Base-by-base conservation (phyloP, 2,888 invertebrate genomes). In the Palloptera scutellata region DNA sequence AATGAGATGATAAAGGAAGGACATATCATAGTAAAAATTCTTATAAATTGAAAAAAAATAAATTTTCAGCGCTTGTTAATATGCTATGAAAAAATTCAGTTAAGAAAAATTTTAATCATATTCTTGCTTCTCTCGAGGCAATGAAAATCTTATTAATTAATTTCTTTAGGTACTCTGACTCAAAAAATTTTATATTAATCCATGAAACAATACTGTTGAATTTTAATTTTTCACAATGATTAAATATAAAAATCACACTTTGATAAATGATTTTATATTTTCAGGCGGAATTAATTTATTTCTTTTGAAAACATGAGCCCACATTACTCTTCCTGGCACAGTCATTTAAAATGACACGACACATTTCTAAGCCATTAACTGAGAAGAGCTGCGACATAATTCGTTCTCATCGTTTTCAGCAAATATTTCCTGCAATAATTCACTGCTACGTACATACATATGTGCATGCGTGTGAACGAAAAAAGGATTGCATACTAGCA, bases 381-480 rank as follows among this genome's bases (percentile, higher is more conserved):
- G 11, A 30, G 6, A 30, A 30, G 30, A 30, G 30, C 30, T 30
- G 30, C 2, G 30, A 30, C 30, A 30, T 4, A 30, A 30, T 30
- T 30, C 30, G 6, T 30, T 6, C 30, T 30, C 30, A 30, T 4
- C 30, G 30, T 2, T 2, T 30, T 30, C 6, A 67, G 62, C 48
- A 62, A 62, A 62, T 62, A 55, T 61, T 67, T 57, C 54, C 51
- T 42, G 64, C 58, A 55, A 64, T 68, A 64, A 68, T 64, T 64
- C 57, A 68, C 61, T 51, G 61, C 58, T 10, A 48, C 15, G 10
- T 48, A 45, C 54, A 30, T 12, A 43, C 41, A 58, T 40, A 8
- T 20, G 17, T 30, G 19, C 41, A 58, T 40, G n/a, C 43, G 17
- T 30, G 19, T 53, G 13, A 11, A 53, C 20, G 20, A 52, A 53